phyloP scores from a whole-genome alignment of 2,888 invertebrate species.

The Plebejus anna region DNA sequence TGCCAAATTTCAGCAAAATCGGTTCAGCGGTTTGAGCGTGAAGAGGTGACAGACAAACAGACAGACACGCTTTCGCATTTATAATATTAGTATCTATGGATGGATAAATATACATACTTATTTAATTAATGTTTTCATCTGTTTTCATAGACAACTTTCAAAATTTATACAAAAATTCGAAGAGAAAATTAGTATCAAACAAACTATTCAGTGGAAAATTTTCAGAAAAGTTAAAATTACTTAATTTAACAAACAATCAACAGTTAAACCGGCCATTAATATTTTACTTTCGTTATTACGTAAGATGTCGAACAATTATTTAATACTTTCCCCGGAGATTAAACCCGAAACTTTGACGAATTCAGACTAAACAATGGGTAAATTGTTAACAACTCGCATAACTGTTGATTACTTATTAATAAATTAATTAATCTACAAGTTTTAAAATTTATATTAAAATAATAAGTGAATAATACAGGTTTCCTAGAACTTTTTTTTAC shows the following conservation, averaged over 20 bases:
- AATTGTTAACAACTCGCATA: background rate
- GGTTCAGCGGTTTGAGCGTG: no score
- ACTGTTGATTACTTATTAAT: background rate
- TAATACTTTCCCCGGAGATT: slow-evolving; percentile 10
- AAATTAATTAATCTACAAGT: background rate
- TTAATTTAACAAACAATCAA: background rate
- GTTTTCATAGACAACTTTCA: no score
- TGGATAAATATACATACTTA: background rate
- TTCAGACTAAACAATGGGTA: background rate
- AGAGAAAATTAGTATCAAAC: no score
- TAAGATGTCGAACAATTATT: slow-evolving; percentile 1
- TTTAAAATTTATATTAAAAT: no score
- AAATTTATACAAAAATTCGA: no score
- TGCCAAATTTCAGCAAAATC: no score
- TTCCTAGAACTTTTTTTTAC: no score
- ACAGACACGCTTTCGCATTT: no score
- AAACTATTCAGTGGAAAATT: background rate
- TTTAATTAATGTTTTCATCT: background rate
- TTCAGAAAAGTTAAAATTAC: background rate
- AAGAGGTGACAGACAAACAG: no score
- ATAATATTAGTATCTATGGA: background rate
- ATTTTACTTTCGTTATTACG: slow-evolving; percentile 15
- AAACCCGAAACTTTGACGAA: background rate
- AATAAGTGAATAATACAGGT: no score
- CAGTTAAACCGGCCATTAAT: slow-evolving; percentile 1